These are phyloP conservation scores for Centrocercus urophasianus DNA, from an alignment of 2,113 vertebrate species.

Conservation along the genomic window DNA sequence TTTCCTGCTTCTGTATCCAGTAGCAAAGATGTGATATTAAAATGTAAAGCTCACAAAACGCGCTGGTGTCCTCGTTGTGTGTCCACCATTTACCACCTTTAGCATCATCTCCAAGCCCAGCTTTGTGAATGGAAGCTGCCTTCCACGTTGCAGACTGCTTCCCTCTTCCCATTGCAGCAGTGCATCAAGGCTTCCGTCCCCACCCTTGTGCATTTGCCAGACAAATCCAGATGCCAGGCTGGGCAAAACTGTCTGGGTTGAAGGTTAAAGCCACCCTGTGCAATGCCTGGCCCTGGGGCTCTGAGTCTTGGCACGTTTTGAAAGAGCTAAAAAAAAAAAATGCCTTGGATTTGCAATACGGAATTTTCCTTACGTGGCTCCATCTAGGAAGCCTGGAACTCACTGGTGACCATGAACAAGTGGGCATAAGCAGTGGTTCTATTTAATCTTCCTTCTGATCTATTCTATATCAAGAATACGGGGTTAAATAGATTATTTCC, in stretches of 20 bases:
- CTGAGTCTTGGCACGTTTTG: not conserved
- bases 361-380: rapidly evolving
- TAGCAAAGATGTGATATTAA: conserved; percentile 45
- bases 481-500: rapidly evolving
- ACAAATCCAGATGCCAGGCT: not conserved
- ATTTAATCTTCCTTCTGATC: not conserved
- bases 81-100: not conserved
- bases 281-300: not conserved
- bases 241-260: not conserved
- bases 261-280: not conserved
- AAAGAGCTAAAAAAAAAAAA: not conserved
- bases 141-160: not conserved
- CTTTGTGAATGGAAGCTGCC: not conserved
- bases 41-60: not conserved
- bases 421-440: rapidly evolving
- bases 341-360: not conserved
- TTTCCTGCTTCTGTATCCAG: conserved; percentile 7
- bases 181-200: not conserved
- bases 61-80: not conserved
- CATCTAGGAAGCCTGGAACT: not conserved
- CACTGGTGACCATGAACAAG: not conserved
- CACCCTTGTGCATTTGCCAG: not conserved
- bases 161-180: not conserved
- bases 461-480: not conserved
- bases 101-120: not conserved